Conservation (phyloP, 1,140 invertebrate species). For the Drosophila watanabei region DNA sequence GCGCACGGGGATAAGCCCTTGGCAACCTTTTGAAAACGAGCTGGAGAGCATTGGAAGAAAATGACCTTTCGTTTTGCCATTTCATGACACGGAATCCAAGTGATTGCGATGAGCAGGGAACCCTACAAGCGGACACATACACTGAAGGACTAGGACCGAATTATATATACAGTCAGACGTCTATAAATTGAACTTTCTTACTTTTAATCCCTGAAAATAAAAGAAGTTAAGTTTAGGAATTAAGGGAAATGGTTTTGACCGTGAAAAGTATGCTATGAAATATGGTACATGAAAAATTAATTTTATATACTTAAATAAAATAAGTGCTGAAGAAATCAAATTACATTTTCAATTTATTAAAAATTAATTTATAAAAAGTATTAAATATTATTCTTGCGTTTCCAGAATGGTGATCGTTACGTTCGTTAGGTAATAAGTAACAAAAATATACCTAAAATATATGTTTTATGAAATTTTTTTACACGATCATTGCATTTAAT, state of each 20-base stretch:
- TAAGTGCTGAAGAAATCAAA: too few relatives aligned
- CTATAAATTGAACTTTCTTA: constrained; percentile 4
- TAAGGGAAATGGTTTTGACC: background rate
- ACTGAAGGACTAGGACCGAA: constrained; percentile 15
- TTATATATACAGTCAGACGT: constrained; percentile 5
- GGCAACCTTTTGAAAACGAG: constrained; percentile 77
- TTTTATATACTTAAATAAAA: too few relatives aligned
- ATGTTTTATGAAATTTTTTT: too few relatives aligned
- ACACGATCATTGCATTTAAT: too few relatives aligned
- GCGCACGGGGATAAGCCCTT: constrained; percentile 61
- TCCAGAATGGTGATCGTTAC: too few relatives aligned
- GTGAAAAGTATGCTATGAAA: background rate
- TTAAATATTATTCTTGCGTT: too few relatives aligned
- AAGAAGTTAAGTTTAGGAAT: background rate
- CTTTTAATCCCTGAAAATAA: too few relatives aligned
- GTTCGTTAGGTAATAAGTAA: too few relatives aligned
- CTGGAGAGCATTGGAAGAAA: constrained; percentile 75
- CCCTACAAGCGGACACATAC: constrained; percentile 27
- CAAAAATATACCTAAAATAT: too few relatives aligned
- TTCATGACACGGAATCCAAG: constrained; percentile 66
- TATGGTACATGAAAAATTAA: background rate
- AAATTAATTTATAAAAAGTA: too few relatives aligned
- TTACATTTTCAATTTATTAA: too few relatives aligned
- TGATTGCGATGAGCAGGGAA: constrained; percentile 59
- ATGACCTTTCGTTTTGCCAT: constrained; percentile 79